phyloP scores from a whole-genome alignment of 2,888 invertebrate genomes.

The Pterobdella sp. region DNA sequence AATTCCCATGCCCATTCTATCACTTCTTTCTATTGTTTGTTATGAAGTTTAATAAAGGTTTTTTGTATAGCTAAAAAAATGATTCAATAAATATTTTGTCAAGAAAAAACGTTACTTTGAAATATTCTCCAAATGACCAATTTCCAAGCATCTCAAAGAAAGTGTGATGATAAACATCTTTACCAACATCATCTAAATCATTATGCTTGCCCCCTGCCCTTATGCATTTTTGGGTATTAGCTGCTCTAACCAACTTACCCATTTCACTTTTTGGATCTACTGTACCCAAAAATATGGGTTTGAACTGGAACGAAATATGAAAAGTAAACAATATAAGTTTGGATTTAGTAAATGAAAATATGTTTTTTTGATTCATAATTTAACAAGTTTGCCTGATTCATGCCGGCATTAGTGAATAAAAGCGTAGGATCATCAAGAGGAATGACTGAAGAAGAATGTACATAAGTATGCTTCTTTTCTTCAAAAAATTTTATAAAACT shows the following conservation, averaged over 20 bases:
- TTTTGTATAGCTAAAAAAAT: too few species aligned
- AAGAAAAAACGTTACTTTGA: slow-evolving; percentile 76
- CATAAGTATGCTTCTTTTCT: slow-evolving; percentile 75
- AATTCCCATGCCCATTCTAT: slow-evolving; percentile 97
- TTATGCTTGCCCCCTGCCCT: slow-evolving; percentile 99
- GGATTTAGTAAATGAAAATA: neutral
- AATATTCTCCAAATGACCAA: slow-evolving; percentile 99
- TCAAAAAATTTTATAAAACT: slow-evolving; percentile 75
- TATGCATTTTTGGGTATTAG: slow-evolving; percentile 97
- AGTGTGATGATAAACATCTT: slow-evolving; percentile 98
- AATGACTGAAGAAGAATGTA: slow-evolving; percentile 93
- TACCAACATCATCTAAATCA: slow-evolving; percentile 97
- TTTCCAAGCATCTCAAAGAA: slow-evolving; percentile 99
- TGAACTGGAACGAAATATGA: slow-evolving; percentile 60
- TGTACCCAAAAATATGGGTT: slow-evolving; percentile 91
- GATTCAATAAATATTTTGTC: too few species aligned
- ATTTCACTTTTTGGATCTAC: slow-evolving; percentile 93
- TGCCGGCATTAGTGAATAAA: slow-evolving; percentile 94
- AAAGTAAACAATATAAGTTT: neutral
- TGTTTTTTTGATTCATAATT: neutral
- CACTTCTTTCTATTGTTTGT: slow-evolving; percentile 66
- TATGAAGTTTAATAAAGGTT: neutral
- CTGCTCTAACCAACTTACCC: slow-evolving; percentile 74
- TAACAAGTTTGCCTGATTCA: slow-evolving; percentile 69
- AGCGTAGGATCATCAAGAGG: slow-evolving; percentile 95